These are phyloP conservation scores for Ctenoplectra terminalis DNA, from an alignment of 1,140 invertebrate genomes.

Conservation along the genomic window DNA sequence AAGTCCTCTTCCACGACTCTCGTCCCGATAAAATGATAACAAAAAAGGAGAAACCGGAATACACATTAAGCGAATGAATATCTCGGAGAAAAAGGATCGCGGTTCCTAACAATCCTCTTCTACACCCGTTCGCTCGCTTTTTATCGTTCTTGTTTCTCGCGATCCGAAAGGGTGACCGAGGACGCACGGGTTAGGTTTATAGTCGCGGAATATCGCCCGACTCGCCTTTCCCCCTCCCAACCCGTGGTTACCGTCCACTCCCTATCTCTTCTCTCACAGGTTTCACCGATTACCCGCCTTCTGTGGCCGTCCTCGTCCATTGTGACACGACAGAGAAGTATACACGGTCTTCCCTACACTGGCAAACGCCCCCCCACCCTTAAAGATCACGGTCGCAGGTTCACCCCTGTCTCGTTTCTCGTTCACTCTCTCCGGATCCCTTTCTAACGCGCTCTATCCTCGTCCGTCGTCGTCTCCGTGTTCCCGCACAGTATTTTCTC, in stretches of 20 bases:
- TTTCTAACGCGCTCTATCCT: not conserved
- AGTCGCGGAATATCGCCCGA: conserved; percentile 5
- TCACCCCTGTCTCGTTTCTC: conserved; percentile 49
- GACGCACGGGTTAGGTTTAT: conserved; percentile 21
- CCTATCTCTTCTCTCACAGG: conserved; percentile 44
- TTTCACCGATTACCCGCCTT: conserved; percentile 50
- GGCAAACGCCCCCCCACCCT: conserved; percentile 44
- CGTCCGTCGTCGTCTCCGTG: not conserved
- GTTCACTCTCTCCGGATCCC: not conserved
- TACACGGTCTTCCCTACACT: conserved; percentile 31
- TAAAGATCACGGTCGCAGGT: conserved; percentile 71
- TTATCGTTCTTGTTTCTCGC: not conserved
- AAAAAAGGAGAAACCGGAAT: not conserved
- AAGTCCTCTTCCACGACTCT: no score
- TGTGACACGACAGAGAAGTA: conserved; percentile 27
- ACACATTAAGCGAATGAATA: not conserved
- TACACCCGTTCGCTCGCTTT: not conserved
- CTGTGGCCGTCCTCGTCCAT: conserved; percentile 32
- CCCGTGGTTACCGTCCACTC: not conserved
- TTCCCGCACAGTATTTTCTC: not conserved
- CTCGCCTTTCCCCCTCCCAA: not conserved
- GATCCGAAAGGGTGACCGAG: conserved; percentile 29
- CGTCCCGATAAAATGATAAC: not conserved
- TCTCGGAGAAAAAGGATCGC: not conserved
- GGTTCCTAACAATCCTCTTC: conserved; percentile 19